Evolutionary conservation across 2,888 invertebrate genomes (phyloP).

Genomic region (Brenthis ino): DNA sequence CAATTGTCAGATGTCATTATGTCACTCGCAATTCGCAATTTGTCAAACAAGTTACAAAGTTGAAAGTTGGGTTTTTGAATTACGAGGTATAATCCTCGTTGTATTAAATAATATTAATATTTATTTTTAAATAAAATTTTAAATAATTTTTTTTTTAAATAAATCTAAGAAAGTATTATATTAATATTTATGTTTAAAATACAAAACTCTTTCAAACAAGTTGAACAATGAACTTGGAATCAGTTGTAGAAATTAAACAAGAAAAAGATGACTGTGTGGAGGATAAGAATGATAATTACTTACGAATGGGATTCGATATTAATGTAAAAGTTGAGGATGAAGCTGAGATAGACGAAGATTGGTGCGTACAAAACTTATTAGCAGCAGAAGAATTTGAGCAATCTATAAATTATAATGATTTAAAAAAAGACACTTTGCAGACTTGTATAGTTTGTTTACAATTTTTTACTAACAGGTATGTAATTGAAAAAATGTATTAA

Average conservation of each 20-base stretch:
- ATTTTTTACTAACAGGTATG: slow-evolving; percentile 41
- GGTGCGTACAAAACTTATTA: slow-evolving; percentile 22
- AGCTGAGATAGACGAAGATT: slow-evolving; percentile 23
- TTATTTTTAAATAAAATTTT: no score
- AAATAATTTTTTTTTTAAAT: no score
- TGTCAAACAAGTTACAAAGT: no score
- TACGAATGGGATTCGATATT: slow-evolving; percentile 30
- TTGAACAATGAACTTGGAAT: neutral
- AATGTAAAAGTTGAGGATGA: slow-evolving; percentile 41
- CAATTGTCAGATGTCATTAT: no score
- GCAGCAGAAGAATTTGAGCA: slow-evolving; percentile 12
- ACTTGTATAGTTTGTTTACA: slow-evolving; percentile 37
- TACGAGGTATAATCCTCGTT: no score
- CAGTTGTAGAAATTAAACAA: slow-evolving; percentile 25
- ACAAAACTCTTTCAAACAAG: neutral
- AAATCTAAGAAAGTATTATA: no score
- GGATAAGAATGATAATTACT: slow-evolving; percentile 38
- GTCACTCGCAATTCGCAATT: no score
- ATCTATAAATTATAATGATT: slow-evolving; percentile 19
- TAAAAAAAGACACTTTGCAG: slow-evolving; percentile 20
- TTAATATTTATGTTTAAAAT: neutral
- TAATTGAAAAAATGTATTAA: neutral
- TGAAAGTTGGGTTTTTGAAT: no score
- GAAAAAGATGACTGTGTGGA: slow-evolving; percentile 20
- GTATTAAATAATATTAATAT: no score